These are phyloP conservation scores for Hyles euphorbiae DNA, from an alignment of 1,140 invertebrate genomes.

Conservation along the genomic window DNA sequence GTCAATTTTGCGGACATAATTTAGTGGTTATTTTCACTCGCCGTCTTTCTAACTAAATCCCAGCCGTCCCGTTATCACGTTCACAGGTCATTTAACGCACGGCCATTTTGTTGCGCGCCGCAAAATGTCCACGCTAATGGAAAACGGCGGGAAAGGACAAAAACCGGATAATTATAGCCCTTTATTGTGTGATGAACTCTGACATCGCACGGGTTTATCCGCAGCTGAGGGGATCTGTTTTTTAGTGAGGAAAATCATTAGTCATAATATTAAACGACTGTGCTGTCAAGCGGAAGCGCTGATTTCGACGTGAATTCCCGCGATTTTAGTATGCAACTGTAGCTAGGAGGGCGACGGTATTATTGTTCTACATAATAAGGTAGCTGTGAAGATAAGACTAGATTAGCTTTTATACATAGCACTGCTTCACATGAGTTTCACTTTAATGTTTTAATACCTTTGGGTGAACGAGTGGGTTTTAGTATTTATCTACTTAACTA, in stretches of 20 bases:
- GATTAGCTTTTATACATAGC: too few species aligned
- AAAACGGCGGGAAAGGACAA: conserved; percentile 19
- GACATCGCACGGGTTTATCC: not conserved
- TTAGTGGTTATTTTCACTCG: too few species aligned
- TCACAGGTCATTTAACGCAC: conserved; percentile 32
- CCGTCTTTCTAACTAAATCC: not conserved
- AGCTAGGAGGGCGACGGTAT: not conserved
- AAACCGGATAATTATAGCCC: conserved; percentile 9
- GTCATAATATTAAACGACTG: not conserved
- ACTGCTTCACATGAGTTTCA: too few species aligned
- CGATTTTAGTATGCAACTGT: not conserved
- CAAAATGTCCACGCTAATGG: conserved; percentile 32
- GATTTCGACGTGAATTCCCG: not conserved
- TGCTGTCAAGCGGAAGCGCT: not conserved
- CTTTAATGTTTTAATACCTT: too few species aligned
- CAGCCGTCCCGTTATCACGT: conserved; percentile 23
- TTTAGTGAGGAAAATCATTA: not conserved
- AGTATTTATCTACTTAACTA: too few species aligned
- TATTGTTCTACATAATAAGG: too few species aligned
- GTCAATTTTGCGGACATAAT: too few species aligned
- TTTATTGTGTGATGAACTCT: conserved; percentile 8
- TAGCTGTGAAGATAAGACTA: too few species aligned
- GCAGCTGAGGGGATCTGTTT: not conserved
- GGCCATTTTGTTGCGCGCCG: conserved; percentile 33
- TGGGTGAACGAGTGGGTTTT: too few species aligned